phyloP scores from a whole-genome alignment of 2,888 invertebrate species.

The Danaus chrysippus region DNA sequence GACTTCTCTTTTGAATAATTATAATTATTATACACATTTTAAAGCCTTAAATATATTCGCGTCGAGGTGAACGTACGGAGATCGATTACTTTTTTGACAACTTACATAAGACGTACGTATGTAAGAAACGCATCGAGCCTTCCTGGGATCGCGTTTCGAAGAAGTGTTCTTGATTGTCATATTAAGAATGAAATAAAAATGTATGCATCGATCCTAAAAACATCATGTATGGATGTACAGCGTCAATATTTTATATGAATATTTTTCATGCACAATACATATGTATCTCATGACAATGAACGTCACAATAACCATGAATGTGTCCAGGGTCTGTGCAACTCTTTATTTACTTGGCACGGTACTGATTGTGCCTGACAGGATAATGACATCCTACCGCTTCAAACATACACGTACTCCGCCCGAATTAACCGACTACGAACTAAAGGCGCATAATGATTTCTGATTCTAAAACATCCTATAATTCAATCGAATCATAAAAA shows the following conservation, averaged over 20 bases:
- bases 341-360: constrained; percentile 44
- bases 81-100: not conserved
- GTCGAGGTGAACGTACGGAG: constrained; percentile 3
- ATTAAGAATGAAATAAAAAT: constrained; percentile 4
- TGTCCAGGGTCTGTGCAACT: constrained; percentile 31
- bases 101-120: not conserved
- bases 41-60: not conserved
- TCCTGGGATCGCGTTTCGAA: constrained; percentile 12
- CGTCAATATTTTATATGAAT: not conserved
- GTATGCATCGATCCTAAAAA: not conserved
- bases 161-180: constrained; percentile 12
- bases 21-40: not conserved
- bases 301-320: constrained; percentile 24
- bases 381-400: constrained; percentile 77
- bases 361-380: constrained; percentile 76
- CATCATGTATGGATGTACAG: too few relatives aligned
- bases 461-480: not conserved
- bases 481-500: too few relatives aligned
- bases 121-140: constrained; percentile 5
- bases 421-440: constrained; percentile 52
- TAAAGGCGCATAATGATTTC: constrained; percentile 56
- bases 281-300: constrained; percentile 17
- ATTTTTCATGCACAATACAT: not conserved
- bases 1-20: not conserved
- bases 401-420: constrained; percentile 53